These are phyloP conservation scores for Serripes groenlandicus DNA, from an alignment of 2,888 invertebrate species.

Conservation along the genomic window DNA sequence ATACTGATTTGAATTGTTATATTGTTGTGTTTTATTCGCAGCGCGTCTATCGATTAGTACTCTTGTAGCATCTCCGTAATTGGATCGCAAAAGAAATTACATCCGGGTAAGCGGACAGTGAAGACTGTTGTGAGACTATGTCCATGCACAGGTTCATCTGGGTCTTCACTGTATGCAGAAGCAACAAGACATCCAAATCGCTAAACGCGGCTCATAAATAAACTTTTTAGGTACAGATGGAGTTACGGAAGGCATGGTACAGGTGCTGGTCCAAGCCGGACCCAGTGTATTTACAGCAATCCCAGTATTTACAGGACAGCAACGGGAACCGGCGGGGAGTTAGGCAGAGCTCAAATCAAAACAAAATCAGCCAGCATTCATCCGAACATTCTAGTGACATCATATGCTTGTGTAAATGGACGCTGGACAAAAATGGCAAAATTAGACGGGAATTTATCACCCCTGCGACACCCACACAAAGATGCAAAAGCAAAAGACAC, in stretches of 20 bases:
- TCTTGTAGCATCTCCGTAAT: too few species aligned
- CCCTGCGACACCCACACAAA: constrained; percentile 16
- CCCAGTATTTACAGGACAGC: constrained; percentile 50
- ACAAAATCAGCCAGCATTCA: constrained; percentile 30
- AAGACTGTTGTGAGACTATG: too few species aligned
- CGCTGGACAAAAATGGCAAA: constrained; percentile 60
- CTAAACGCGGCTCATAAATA: too few species aligned
- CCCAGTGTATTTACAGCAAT: constrained; percentile 56
- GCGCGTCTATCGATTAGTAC: too few species aligned
- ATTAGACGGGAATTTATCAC: constrained; percentile 49
- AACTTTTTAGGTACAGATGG: constrained; percentile 80
- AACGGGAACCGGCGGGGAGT: constrained; percentile 40
- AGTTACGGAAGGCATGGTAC: constrained; percentile 75
- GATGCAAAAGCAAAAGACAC: constrained; percentile 12
- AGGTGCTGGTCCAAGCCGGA: constrained; percentile 61
- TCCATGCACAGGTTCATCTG: too few species aligned
- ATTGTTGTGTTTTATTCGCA: too few species aligned
- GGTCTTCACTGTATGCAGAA: too few species aligned
- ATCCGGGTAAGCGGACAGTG: too few species aligned
- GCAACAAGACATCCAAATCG: too few species aligned
- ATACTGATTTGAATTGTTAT: too few species aligned
- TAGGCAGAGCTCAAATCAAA: neutral
- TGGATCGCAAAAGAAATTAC: too few species aligned
- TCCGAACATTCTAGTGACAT: constrained; percentile 55
- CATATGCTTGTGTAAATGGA: constrained; percentile 65